phyloP scores from a whole-genome alignment of 2,888 invertebrate genomes.

The Drosophila birchii region DNA sequence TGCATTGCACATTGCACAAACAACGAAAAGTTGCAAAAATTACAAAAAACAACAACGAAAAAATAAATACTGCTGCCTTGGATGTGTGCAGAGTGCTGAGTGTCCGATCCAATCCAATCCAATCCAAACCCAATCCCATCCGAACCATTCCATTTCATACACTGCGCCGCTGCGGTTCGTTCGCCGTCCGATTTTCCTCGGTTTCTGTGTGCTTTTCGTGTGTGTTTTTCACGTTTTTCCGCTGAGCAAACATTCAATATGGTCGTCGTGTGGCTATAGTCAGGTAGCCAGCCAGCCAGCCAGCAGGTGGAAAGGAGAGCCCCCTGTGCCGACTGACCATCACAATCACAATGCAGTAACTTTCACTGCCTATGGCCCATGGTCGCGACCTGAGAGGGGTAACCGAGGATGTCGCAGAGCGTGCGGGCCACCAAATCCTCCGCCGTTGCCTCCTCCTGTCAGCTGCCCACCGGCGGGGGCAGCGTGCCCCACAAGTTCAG shows the following conservation, averaged over 20 bases:
- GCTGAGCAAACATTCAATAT: conserved; percentile 62
- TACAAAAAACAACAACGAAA: not conserved
- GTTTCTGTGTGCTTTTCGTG: conserved; percentile 9
- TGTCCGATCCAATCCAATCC: conserved; percentile 16
- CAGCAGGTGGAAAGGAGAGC: conserved; percentile 17
- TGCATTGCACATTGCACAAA: conserved; percentile 30
- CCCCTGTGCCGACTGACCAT: conserved; percentile 20
- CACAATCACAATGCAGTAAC: conserved; percentile 73
- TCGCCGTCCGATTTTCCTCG: conserved; percentile 35
- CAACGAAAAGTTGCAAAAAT: conserved; percentile 16
- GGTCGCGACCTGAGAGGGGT: conserved; percentile 17
- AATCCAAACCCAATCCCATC: conserved; percentile 6
- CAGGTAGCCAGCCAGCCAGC: no score
- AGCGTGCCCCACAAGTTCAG: conserved; percentile 76
- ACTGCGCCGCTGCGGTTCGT: conserved; percentile 38
- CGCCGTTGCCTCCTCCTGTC: conserved; percentile 20
- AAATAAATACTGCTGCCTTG: not conserved
- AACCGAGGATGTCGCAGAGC: conserved; percentile 81
- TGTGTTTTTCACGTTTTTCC: conserved; percentile 10
- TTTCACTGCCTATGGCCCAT: conserved; percentile 62
- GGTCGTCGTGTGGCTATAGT: conserved; percentile 58
- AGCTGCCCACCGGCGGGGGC: conserved; percentile 40
- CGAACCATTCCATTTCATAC: conserved; percentile 14
- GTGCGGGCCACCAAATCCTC: conserved; percentile 67
- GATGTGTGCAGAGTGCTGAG: conserved; percentile 8